Percentiles rank a stretch among this genome's conserved stretches.
These are phyloP conservation scores for Drosophila histrio DNA, from an alignment of 2,888 invertebrate genomes.

Conservation along the genomic window DNA sequence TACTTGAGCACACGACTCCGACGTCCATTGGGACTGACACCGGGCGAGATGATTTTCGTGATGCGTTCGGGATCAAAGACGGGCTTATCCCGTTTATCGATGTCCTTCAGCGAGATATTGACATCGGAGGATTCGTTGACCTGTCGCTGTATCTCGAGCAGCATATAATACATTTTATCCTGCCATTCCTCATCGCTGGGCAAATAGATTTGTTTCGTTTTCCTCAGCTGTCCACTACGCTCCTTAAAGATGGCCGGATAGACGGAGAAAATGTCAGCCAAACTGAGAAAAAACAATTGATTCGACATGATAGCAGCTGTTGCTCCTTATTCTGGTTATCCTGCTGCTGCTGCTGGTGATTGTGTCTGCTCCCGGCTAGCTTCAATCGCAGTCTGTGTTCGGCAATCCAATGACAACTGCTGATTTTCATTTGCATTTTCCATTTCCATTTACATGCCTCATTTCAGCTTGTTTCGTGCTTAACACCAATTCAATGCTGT, in stretches of 20 bases:
- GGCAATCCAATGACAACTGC: conserved; percentile 65
- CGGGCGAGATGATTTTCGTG: conserved; percentile 69
- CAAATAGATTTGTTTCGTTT: conserved; percentile 81
- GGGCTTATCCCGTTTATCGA: conserved; percentile 75
- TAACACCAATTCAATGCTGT: conserved; percentile 80
- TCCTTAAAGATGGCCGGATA: conserved; percentile 88
- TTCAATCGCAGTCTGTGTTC: conserved; percentile 11
- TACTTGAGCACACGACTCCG: conserved; percentile 52
- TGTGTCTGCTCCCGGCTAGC: conserved; percentile 6
- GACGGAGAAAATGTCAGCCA: conserved; percentile 87
- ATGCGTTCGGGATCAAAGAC: conserved; percentile 74
- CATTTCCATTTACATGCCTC: conserved; percentile 45
- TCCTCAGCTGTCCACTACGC: conserved; percentile 85
- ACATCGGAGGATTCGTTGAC: conserved; percentile 82
- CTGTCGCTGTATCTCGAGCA: conserved; percentile 85
- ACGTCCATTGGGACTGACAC: conserved; percentile 70
- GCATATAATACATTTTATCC: conserved; percentile 85
- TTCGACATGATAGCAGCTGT: conserved; percentile 69
- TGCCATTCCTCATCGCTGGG: conserved; percentile 87
- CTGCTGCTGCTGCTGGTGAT: conserved; percentile 5
- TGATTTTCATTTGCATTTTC: conserved; percentile 71
- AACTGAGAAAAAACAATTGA: conserved; percentile 82
- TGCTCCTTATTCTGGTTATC: background rate
- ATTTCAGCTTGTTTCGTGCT: conserved; percentile 75
- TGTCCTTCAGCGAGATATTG: conserved; percentile 72